Evolutionary conservation across 2,888 invertebrate species (phyloP), one percentile per base, ranked within the genome.

Genomic region (Zygothrica quintamaculata): DNA sequence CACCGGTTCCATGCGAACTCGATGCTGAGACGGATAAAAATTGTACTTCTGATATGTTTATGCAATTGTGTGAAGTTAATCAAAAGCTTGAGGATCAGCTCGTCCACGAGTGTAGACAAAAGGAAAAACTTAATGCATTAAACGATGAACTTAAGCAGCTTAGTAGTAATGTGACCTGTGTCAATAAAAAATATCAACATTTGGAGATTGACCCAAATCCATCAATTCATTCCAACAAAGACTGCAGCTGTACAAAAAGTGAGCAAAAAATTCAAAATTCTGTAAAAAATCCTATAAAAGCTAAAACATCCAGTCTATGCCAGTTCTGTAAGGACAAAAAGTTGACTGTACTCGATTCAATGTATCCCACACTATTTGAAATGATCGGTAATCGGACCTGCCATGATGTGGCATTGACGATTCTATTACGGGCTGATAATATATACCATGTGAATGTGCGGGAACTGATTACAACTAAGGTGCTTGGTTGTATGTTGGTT

Each of bases 381-480:
- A 11, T 72, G 0, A 66, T 87, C 6, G 68, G 65, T 0, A 1
- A 36, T 0, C 66, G 59, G 0, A 11, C 15, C 0, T 62, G 47
- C 1, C 25, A 48, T 0, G 58, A 81, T 1, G 34, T 88, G 3
- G 70, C 71, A 0, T 16, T 89, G 1, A 74, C 88, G 0, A 48
- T 89, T 1, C 56, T 88, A 0, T 39, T 88, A 29, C 74, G 88
- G 5, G 29, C 68, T 2, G 78, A 89, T 36, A 74, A 82, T 37
- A 7, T 88, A 0, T 89, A 88, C 29, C 89, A 89, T 34, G 62
- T 89, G 8, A 88, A 78, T 36, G 40, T 89, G 0, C 51, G 73
- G 1, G 55, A 71, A 2, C 31, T 77, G 12, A 15, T 33, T 0
- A 60, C 60, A 1, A 77, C 74, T 1, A 5, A 36, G 0, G 61